These are phyloP conservation scores for Platerodrilus igneus DNA, from an alignment of 2,888 invertebrate species.

Conservation along the genomic window DNA sequence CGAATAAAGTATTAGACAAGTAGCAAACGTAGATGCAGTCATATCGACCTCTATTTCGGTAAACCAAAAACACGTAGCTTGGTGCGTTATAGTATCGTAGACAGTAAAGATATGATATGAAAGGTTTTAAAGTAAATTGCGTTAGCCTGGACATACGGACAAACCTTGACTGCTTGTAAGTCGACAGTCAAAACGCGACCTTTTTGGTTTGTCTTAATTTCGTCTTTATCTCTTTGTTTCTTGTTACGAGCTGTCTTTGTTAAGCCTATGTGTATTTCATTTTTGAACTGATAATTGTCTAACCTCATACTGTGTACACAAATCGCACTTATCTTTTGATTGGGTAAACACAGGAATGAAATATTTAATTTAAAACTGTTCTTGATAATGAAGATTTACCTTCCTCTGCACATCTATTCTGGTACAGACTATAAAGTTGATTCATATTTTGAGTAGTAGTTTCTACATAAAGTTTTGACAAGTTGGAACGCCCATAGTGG, in stretches of 20 bases:
- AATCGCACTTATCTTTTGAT: conserved; percentile 3
- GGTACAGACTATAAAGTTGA: too few species aligned
- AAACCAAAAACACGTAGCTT: conserved; percentile 3
- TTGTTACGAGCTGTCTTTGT: neutral
- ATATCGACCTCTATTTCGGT: conserved; percentile 5
- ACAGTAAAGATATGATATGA: conserved; percentile 1
- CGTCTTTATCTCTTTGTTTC: neutral
- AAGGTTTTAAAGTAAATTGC: conserved; percentile 4
- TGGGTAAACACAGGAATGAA: too few species aligned
- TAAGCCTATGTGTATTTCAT: neutral
- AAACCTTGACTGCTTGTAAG: conserved; percentile 1
- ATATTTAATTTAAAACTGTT: too few species aligned
- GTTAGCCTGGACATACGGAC: conserved; percentile 1
- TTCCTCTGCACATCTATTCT: too few species aligned
- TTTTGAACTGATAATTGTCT: conserved; percentile 2
- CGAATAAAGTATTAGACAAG: conserved; percentile 1
- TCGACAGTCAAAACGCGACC: conserved; percentile 3
- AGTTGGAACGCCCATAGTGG: too few species aligned
- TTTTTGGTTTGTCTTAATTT: neutral
- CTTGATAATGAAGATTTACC: too few species aligned
- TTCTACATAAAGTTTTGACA: too few species aligned
- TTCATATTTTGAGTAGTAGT: too few species aligned
- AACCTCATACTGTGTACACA: conserved; percentile 1
- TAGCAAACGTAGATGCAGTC: conserved; percentile 4
- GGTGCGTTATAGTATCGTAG: neutral